Evolutionary conservation across 2,113 vertebrate species (phyloP).

Genomic region (Mixornis gularis): DNA sequence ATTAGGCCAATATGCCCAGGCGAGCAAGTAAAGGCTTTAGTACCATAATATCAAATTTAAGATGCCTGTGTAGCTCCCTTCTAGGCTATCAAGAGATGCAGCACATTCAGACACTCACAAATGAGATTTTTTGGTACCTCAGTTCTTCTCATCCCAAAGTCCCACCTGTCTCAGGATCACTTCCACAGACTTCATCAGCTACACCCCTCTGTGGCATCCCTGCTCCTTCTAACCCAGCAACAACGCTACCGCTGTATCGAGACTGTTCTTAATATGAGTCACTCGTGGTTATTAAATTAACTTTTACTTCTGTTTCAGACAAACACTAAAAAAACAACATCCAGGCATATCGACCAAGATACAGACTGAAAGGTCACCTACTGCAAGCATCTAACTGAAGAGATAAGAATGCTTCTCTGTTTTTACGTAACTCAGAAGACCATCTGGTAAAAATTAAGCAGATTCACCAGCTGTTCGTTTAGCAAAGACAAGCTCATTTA

Average conservation of each 20-base stretch:
- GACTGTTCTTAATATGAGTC: conserved; percentile 30
- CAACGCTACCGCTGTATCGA: background rate
- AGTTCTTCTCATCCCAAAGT: background rate
- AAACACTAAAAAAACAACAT: background rate
- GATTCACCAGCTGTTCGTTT: background rate
- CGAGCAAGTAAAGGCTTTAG: background rate
- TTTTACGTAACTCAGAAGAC: conserved; percentile 5
- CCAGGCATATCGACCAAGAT: background rate
- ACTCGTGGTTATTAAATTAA: conserved; percentile 2
- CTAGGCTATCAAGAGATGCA: background rate
- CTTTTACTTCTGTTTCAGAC: conserved; percentile 45
- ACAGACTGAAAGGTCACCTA: conserved; percentile 28
- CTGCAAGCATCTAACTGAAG: conserved; percentile 4
- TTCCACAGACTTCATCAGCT: background rate
- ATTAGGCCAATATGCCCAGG: background rate
- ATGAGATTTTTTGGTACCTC: background rate
- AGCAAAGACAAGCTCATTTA: conserved; percentile 2
- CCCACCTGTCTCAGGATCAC: background rate
- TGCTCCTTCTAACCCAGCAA: background rate
- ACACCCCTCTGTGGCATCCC: background rate
- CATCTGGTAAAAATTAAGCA: conserved; percentile 33
- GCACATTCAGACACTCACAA: background rate
- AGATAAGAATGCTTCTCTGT: background rate
- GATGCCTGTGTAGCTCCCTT: background rate
- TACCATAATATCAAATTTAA: background rate